Evolutionary conservation across 2,113 vertebrate species (phyloP).

Genomic region (Choloepus hoffmanni): DNA sequence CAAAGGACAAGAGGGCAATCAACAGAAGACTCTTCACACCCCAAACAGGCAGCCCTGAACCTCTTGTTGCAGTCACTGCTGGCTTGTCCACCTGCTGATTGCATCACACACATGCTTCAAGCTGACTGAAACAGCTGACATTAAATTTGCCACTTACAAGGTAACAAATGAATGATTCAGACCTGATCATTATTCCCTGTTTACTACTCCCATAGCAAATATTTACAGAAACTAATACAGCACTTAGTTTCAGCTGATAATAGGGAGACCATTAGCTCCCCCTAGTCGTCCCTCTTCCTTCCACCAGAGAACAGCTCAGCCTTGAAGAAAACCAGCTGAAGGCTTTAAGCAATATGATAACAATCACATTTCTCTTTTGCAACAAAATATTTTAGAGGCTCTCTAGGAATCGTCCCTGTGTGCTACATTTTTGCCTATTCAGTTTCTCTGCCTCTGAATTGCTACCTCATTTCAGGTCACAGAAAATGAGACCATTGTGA

Average conservation of each 20-base stretch:
- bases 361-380: neutral
- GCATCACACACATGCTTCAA: conserved; percentile 15
- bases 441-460: neutral
- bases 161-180: conserved; percentile 68
- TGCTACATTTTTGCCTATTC: neutral
- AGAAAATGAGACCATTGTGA: neutral
- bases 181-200: conserved; percentile 66
- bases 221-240: conserved; percentile 67
- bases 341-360: neutral
- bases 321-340: conserved; percentile 64
- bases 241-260: conserved; percentile 41
- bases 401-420: neutral
- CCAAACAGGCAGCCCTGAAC: neutral
- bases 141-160: conserved; percentile 35
- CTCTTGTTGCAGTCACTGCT: neutral
- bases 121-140: neutral
- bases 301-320: neutral
- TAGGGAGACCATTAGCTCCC: conserved; percentile 43
- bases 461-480: neutral
- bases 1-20: neutral
- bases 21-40: neutral
- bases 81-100: neutral
- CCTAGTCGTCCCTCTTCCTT: neutral
- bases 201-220: conserved; percentile 60
- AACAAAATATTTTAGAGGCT: neutral